These are phyloP conservation scores for Sminthurides aquaticus DNA, from an alignment of 2,888 invertebrate genomes.

Conservation along the genomic window DNA sequence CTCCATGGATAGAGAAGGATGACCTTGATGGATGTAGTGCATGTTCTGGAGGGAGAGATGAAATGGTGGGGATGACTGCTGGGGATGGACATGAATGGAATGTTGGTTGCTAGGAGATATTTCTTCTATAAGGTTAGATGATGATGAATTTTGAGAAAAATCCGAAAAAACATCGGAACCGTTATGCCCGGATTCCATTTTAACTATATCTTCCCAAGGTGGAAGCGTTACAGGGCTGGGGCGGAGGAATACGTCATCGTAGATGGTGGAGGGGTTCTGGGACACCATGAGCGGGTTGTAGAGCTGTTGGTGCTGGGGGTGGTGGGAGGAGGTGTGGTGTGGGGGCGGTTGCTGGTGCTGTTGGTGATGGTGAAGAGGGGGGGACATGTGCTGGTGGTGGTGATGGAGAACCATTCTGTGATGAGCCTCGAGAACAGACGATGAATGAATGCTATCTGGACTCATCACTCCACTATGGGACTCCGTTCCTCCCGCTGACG, in stretches of 20 bases:
- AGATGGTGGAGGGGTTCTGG: conserved; percentile 43
- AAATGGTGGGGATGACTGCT: conserved; percentile 25
- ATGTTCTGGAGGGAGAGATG: conserved; percentile 36
- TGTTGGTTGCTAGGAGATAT: conserved; percentile 19
- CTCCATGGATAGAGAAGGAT: conserved; percentile 44
- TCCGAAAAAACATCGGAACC: conserved; percentile 31
- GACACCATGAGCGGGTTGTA: conserved; percentile 2
- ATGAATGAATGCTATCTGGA: conserved; percentile 20
- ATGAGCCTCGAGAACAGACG: conserved; percentile 4
- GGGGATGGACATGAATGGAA: conserved; percentile 23
- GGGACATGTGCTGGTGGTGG: conserved; percentile 6
- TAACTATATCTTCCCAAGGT: conserved; percentile 89
- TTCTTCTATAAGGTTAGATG: conserved; percentile 28
- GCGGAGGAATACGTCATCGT: conserved; percentile 79
- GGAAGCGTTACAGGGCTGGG: conserved; percentile 49
- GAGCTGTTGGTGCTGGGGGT: conserved; percentile 16
- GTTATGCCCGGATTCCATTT: conserved; percentile 66
- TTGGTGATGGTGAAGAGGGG: conserved; percentile 8
- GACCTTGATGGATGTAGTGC: conserved; percentile 20
- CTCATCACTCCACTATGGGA: conserved; percentile 22
- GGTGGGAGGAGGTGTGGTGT: conserved; percentile 21
- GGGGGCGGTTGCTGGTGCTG: conserved; percentile 26
- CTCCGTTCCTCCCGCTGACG: conserved; percentile 10
- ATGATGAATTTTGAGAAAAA: conserved; percentile 24
- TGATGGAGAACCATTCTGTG: conserved; percentile 20